These are phyloP conservation scores for Intellagama lesueurii DNA, from an alignment of 2,797 vertebrate species.

Conservation along the genomic window DNA sequence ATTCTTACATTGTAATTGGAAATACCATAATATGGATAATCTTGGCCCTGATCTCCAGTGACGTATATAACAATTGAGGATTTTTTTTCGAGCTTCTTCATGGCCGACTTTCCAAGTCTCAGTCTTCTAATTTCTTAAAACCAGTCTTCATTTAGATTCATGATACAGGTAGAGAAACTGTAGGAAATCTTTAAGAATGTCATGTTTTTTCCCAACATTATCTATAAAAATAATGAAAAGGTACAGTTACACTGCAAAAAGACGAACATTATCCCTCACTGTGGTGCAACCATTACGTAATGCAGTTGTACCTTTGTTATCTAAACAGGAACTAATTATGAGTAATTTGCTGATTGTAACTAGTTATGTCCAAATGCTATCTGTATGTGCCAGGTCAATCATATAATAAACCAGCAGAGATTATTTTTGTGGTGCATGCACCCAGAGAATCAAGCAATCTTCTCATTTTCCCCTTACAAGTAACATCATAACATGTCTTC, in stretches of 20 bases:
- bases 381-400: constrained; percentile 19
- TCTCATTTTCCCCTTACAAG: constrained; percentile 27
- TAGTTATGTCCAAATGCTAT: neutral
- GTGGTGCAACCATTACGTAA: neutral
- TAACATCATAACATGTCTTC: constrained; percentile 29
- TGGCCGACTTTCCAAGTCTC: neutral
- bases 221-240: neutral
- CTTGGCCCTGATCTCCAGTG: too few species aligned
- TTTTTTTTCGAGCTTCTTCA: too few species aligned
- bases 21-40: too few species aligned
- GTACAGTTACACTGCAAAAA: neutral
- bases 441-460: constrained; percentile 31
- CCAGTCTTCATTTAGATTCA: too few species aligned
- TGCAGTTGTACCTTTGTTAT: neutral
- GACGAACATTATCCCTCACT: neutral
- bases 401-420: constrained; percentile 30
- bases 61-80: too few species aligned
- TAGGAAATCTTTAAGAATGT: too few species aligned
- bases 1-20: too few species aligned
- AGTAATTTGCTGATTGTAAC: neutral
- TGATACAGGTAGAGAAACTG: too few species aligned
- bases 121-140: too few species aligned
- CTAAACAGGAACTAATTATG: neutral
- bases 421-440: neutral
- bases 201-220: too few species aligned